Evolutionary conservation across 2,888 invertebrate species (phyloP), one percentile per base, ranked within the genome.

Genomic region (Geotrupes spiniger): DNA sequence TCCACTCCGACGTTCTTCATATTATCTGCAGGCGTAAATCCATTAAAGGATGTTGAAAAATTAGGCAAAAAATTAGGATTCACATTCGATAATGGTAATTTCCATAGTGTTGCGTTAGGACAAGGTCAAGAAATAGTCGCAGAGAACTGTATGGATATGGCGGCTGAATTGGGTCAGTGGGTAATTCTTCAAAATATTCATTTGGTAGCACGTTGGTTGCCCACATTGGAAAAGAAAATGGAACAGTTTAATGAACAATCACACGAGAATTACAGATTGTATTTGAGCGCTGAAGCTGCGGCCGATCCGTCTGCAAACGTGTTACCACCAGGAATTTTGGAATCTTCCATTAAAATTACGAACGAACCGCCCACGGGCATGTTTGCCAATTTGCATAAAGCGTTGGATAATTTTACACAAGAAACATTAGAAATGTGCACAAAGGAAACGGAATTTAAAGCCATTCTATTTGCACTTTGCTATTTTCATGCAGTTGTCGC

Each of bases 311-410:
- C 71, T 1, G 78, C 77, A 59, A 82, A 83, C 59, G 81, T 84
- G n/a, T 77, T 85, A 36, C 84, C 83, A 0, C 87, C 94, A 76
- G 95, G 95, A 12, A 89, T 96, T 61, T 73, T 96, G 21, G 94
- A 96, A 70, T 89, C 92, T 0, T 88, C 92, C 1, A 92, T 96
- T 65, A 96, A 96, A 76, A 94, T 96, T 49, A 95, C 95, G 1
- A 96, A 95, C 63, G 95, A 96, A 71, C 94, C 95, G 0, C 95
- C 96, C 0, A 92, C 89, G 5, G 95, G 96, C 21, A 94, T 96
- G 89, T 83, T 85, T 75, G 93, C 94, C 1, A 96, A 96, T 72
- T 78, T 96, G 26, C 94, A 94, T 71, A 94, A 94, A 76, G 87
- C 95, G 1, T 71, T 96, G 52, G 92, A 92, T 66, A 92, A 91